Evolutionary conservation across 2,888 invertebrate genomes (phyloP).

Genomic region (Drosophila recens): DNA sequence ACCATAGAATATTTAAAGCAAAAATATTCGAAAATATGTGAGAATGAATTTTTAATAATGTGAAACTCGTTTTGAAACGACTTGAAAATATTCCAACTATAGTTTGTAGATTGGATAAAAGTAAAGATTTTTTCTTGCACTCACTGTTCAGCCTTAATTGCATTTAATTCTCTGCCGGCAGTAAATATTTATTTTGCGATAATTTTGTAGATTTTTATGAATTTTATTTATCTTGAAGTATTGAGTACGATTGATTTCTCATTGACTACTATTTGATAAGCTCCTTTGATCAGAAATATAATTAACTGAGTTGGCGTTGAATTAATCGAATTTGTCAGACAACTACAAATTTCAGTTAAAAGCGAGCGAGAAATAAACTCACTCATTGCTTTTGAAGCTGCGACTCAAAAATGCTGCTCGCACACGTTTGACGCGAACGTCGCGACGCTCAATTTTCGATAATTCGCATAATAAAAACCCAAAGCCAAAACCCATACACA

Average conservation of each 20-base stretch:
- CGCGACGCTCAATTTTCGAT: slow-evolving; percentile 75
- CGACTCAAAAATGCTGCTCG: slow-evolving; percentile 30
- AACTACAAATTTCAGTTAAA: slow-evolving; percentile 10
- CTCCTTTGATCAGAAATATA: not conserved
- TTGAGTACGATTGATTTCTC: slow-evolving; percentile 3
- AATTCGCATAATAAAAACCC: slow-evolving; percentile 74
- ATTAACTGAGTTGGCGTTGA: not conserved
- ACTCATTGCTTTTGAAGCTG: slow-evolving; percentile 32
- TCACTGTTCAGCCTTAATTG: not conserved
- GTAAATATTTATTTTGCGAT: not conserved
- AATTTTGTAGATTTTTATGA: not conserved
- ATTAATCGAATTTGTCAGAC: not conserved
- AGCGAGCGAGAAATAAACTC: slow-evolving; percentile 23
- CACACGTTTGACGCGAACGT: slow-evolving; percentile 34
- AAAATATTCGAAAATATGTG: no score
- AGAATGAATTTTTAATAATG: not conserved
- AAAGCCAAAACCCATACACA: slow-evolving; percentile 48
- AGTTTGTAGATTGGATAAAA: not conserved
- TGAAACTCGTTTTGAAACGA: not conserved
- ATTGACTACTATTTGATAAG: not conserved
- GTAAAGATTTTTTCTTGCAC: not conserved
- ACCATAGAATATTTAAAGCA: no score
- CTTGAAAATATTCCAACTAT: not conserved
- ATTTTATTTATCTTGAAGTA: not conserved
- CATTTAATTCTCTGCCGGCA: not conserved